Percentiles rank a stretch among this genome's conserved stretches.
These are phyloP conservation scores for Dynastes tityus DNA, from an alignment of 2,888 invertebrate species.

Conservation along the genomic window DNA sequence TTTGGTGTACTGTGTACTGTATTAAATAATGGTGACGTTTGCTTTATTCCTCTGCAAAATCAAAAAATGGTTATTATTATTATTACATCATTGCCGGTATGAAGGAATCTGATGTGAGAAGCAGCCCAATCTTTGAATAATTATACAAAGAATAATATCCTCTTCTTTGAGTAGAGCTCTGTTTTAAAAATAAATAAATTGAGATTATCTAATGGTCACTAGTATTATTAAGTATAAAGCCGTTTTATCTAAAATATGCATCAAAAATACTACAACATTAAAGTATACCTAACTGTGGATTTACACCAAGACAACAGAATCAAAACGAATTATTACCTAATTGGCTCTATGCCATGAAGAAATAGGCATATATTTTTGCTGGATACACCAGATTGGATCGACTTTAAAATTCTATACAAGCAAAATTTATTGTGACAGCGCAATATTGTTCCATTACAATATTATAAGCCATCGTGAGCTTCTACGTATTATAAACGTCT, in stretches of 20 bases:
- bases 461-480: not conserved
- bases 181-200: not conserved
- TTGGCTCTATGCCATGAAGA: not conserved
- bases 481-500: not conserved
- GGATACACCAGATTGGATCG: constrained; percentile 3
- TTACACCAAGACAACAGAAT: not conserved
- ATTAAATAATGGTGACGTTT: no score
- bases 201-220: not conserved
- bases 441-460: not conserved
- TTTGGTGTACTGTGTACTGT: no score
- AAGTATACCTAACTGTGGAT: not conserved
- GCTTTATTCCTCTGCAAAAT: no score
- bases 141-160: no score
- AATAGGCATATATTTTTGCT: not conserved
- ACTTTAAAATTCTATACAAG: not conserved
- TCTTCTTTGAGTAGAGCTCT: not conserved
- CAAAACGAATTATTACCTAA: constrained; percentile 2
- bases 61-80: no score
- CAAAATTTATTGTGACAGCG: constrained; percentile 15
- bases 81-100: no score
- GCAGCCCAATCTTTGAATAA: no score
- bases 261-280: not conserved
- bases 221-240: not conserved
- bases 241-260: not conserved
- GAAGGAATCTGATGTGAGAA: no score